phyloP scores from a whole-genome alignment of 1,140 invertebrate genomes.

The Bombus difficillimus region DNA sequence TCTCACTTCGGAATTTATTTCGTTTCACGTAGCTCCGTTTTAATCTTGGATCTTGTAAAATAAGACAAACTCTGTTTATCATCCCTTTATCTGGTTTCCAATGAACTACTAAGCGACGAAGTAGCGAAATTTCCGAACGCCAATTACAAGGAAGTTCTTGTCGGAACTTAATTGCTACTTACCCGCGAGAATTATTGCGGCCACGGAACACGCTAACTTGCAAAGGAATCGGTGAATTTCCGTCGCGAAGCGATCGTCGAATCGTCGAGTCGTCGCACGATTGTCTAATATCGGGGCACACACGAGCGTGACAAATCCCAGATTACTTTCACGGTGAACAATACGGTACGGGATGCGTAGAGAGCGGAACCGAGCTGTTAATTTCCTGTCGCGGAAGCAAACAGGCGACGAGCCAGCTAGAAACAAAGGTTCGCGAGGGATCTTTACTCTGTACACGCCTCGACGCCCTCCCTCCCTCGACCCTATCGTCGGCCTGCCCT shows the following conservation, averaged over 20 bases:
- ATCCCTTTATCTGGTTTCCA: background rate
- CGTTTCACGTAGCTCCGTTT: background rate
- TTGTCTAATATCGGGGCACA: constrained; percentile 47
- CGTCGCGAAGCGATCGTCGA: constrained; percentile 11
- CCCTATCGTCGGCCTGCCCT: background rate
- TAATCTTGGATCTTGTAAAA: background rate
- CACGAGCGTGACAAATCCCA: constrained; percentile 59
- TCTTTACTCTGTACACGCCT: constrained; percentile 50
- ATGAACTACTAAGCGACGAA: background rate
- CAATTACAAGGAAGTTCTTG: background rate
- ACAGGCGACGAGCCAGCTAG: constrained; percentile 39
- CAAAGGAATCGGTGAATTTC: background rate
- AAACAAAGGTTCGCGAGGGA: constrained; percentile 64
- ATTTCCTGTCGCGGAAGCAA: constrained; percentile 67
- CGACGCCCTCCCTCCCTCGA: constrained; percentile 30
- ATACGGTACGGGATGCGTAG: constrained; percentile 55
- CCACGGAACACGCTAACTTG: constrained; percentile 19
- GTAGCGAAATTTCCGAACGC: background rate
- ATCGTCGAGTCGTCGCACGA: background rate
- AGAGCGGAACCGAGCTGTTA: constrained; percentile 63
- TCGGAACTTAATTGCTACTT: constrained; percentile 13
- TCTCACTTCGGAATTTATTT: background rate
- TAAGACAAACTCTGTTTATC: background rate
- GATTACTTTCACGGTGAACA: constrained; percentile 63
- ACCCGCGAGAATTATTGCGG: constrained; percentile 8